These are phyloP conservation scores for Sciurus niger DNA, from an alignment of 2,113 vertebrate species.

Conservation along the genomic window DNA sequence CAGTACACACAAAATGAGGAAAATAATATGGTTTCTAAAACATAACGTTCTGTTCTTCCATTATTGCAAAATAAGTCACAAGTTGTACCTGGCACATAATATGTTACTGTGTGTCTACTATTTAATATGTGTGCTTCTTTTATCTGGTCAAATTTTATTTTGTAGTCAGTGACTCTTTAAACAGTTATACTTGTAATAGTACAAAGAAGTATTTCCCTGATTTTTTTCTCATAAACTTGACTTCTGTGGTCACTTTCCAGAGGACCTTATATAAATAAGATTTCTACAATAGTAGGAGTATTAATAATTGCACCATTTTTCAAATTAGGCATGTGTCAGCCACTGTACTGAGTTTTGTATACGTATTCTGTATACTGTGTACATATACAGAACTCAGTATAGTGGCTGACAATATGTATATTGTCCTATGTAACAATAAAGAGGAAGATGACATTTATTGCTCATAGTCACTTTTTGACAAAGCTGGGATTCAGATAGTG, in stretches of 20 bases:
- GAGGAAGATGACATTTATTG: neutral
- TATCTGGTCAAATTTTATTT: neutral
- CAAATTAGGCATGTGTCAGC: neutral
- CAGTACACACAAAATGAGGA: neutral
- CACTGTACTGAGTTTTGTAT: neutral
- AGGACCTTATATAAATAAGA: neutral
- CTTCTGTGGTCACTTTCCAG: neutral
- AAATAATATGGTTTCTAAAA: neutral
- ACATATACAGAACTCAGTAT: too few relatives aligned
- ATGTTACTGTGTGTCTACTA: neutral
- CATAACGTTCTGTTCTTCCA: neutral
- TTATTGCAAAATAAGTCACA: neutral
- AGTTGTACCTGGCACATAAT: neutral
- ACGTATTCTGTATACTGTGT: too few relatives aligned
- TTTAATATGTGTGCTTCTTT: neutral
- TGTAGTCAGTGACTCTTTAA: constrained; percentile 28
- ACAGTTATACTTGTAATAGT: neutral
- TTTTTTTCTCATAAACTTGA: neutral
- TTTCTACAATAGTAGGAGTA: neutral
- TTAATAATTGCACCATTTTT: neutral
- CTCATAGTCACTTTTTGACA: neutral
- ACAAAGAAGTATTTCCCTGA: neutral
- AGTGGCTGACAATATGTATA: too few relatives aligned
- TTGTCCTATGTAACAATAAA: neutral
- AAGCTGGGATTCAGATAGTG: neutral